Percentiles rank a stretch among this genome's conserved stretches.
These are phyloP conservation scores for Ptyas mucosa DNA, from an alignment of 2,113 vertebrate species.

Conservation along the genomic window DNA sequence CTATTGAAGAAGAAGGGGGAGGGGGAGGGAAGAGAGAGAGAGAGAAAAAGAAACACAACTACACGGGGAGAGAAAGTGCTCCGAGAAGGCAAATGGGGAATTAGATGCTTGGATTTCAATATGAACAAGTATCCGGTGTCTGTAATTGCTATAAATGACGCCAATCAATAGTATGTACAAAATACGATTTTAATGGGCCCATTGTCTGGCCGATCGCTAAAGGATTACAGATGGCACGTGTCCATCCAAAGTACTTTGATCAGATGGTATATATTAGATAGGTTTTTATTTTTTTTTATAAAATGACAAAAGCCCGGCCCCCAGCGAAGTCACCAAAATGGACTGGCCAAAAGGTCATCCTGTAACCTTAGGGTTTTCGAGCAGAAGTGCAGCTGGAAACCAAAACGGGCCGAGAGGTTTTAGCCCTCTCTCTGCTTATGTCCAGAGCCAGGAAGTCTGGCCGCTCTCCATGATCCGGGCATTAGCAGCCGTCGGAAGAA, in stretches of 20 bases:
- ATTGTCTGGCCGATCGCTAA: conserved; percentile 74
- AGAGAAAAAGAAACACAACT: background rate
- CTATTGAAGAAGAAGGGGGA: conserved; percentile 5
- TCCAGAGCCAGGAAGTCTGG: conserved; percentile 87
- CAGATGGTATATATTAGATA: conserved; percentile 74
- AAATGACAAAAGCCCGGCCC: conserved; percentile 56
- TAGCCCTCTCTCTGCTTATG: conserved; percentile 76
- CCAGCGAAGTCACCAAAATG: conserved; percentile 60
- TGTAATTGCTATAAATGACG: conserved; percentile 76
- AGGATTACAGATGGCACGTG: conserved; percentile 73
- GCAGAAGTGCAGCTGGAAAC: conserved; percentile 77
- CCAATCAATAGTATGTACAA: conserved; percentile 74
- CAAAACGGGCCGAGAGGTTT: conserved; percentile 69
- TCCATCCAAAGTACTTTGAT: conserved; percentile 69
- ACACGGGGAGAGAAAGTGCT: conserved; percentile 23
- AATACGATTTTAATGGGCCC: conserved; percentile 64
- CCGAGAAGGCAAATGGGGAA: conserved; percentile 69
- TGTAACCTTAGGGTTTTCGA: conserved; percentile 82
- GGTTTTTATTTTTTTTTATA: conserved; percentile 45
- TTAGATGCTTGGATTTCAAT: conserved; percentile 63
- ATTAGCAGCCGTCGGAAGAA: conserved; percentile 74
- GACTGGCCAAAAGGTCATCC: conserved; percentile 72
- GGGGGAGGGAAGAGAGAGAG: background rate
- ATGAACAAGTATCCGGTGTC: conserved; percentile 64
- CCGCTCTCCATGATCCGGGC: conserved; percentile 72